Percentiles rank a stretch among this genome's conserved stretches.
Evolutionary conservation across 1,140 invertebrate species (phyloP).

Genomic region (Lamellibrachia luymesi): DNA sequence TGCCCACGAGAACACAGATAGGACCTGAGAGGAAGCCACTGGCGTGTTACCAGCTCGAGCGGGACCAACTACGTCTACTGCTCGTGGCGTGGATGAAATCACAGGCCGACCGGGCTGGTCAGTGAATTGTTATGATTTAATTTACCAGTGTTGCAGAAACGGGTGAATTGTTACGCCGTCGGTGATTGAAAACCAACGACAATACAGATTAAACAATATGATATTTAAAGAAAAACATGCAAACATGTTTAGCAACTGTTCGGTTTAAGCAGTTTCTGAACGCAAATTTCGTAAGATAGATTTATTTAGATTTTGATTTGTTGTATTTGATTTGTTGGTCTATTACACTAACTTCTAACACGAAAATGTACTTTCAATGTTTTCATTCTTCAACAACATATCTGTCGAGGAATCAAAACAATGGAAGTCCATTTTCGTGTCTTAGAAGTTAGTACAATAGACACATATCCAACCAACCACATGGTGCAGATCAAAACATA

Average conservation of each 20-base stretch:
- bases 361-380: no score
- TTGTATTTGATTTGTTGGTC: no score
- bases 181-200: background rate
- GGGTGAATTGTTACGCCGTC: background rate
- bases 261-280: no score
- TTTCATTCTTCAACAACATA: no score
- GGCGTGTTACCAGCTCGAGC: slow-evolving; percentile 15
- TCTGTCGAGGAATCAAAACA: no score
- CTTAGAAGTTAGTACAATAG: no score
- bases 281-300: no score
- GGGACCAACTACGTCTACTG: slow-evolving; percentile 13
- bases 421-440: no score
- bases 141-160: slow-evolving; percentile 28
- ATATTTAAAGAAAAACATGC: background rate
- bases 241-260: no score
- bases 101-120: background rate
- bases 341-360: no score
- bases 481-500: slow-evolving; percentile 33
- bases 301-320: no score
- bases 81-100: slow-evolving; percentile 10
- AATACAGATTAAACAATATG: background rate
- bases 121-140: slow-evolving; percentile 10
- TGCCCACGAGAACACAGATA: background rate
- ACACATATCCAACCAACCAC: no score
- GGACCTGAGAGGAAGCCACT: slow-evolving; percentile 2